Evolutionary conservation across 2,113 vertebrate genomes (phyloP).

Genomic region (Electrona antarctica): DNA sequence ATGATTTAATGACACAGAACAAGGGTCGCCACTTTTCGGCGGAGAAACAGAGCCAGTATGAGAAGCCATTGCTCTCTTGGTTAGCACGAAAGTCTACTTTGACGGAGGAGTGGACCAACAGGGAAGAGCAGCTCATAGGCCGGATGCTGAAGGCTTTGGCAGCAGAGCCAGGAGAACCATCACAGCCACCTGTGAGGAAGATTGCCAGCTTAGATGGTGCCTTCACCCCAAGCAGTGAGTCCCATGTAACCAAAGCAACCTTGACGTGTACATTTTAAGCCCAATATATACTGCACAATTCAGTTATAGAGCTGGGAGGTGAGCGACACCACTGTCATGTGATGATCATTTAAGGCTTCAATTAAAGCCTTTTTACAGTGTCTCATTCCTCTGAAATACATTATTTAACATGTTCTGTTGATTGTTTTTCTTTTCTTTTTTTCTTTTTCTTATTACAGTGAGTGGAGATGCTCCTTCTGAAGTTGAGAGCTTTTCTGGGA

Average conservation of each 20-base stretch:
- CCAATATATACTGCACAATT: too few relatives aligned
- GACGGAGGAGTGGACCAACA: constrained; percentile 22
- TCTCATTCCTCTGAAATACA: not conserved
- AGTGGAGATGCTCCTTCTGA: constrained; percentile 20
- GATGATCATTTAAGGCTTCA: too few relatives aligned
- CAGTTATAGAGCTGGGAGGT: too few relatives aligned
- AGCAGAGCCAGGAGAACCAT: constrained; percentile 6
- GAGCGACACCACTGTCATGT: too few relatives aligned
- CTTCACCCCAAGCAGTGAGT: constrained; percentile 29
- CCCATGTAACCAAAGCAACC: not conserved
- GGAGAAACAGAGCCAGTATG: not conserved
- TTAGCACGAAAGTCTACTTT: not conserved
- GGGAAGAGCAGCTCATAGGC: constrained; percentile 37
- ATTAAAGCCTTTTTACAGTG: not conserved
- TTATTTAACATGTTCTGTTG: too few relatives aligned
- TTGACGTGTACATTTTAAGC: too few relatives aligned
- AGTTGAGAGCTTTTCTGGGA: not conserved
- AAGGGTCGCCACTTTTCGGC: constrained; percentile 14
- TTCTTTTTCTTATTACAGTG: constrained; percentile 18
- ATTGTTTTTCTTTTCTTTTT: too few relatives aligned
- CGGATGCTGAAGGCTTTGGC: constrained; percentile 20
- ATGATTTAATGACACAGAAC: constrained; percentile 6
- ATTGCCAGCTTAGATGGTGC: constrained; percentile 10
- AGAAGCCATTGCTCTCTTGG: not conserved
- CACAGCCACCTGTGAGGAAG: not conserved